Base-by-base conservation (phyloP, 2,888 invertebrate species). In the Temnothorax unifasciatus region DNA sequence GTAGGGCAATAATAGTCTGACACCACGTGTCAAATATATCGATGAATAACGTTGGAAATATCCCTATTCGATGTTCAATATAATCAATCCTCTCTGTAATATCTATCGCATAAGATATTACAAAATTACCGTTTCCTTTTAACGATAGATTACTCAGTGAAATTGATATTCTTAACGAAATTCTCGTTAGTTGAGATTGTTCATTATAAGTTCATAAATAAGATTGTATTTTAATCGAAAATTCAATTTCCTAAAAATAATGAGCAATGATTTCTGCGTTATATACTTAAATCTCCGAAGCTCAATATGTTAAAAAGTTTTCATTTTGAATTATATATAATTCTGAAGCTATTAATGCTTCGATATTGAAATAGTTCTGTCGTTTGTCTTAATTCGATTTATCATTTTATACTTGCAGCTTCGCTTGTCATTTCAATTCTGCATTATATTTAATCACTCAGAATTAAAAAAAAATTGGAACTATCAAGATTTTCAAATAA, bases 321-420 rank as follows among this genome's bases (percentile, higher is more conserved):
- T 15, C 21, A 63, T 47, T 75, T 75, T 63, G 18, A 38, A 38
- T 64, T 3, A 15, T 25, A 29, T 50, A 15, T 64, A 52, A 64
- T 18, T 41, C 11, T n/a, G n/a, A 50, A 66, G 25, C 8, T 18
- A 52, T 64, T 38, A 76, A 52, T 64, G 34, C 6, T 18, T 34
- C 1, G 11, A 63, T 38, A 64, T 52, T 64, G 11, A 47, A 64
- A 18, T 50, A 50, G 6, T 38, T 71, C 21, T 57, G 3, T 18
- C 15, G 38, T 47, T 73, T 59, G 25, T 75, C 21, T 47, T 25
- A 76, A 64, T 0, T 76, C 38, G 25, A 59, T 64, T 25, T 18
- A 21, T 18, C 18, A 41, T 52, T 52, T 38, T 21, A 47, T 34
- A 41, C 44, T 54, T 5, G 3, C 59, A 59, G n/a, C 0, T 41